Percentiles rank a stretch among this genome's conserved stretches.
phyloP scores from a whole-genome alignment of 2,797 vertebrate genomes.

The Semaprochilodus insignis region DNA sequence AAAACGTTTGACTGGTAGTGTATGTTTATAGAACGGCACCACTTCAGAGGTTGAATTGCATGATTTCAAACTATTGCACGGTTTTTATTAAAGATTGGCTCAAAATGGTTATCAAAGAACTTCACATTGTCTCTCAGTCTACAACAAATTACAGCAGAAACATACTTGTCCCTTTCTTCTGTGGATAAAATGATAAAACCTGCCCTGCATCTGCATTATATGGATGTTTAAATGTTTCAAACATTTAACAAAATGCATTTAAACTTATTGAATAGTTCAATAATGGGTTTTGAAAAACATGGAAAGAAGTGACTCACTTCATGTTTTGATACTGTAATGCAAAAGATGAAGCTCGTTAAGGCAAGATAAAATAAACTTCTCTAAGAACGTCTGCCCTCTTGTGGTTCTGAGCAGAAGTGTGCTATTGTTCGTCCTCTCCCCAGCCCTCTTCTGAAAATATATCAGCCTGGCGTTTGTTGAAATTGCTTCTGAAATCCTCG shows the following conservation, averaged over 20 bases:
- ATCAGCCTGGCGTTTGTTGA: slow-evolving; percentile 73
- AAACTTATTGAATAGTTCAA: background rate
- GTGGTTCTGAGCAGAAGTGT: slow-evolving; percentile 64
- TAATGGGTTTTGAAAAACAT: no score
- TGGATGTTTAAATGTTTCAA: background rate
- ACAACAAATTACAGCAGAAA: background rate
- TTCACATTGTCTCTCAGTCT: background rate
- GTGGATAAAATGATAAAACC: background rate
- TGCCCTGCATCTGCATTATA: background rate
- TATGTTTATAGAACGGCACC: no score
- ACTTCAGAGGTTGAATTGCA: no score
- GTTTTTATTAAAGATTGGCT: background rate
- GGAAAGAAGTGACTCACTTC: background rate
- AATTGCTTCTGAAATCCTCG: slow-evolving; percentile 86
- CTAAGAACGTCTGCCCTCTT: slow-evolving; percentile 68
- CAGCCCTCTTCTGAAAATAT: slow-evolving; percentile 70
- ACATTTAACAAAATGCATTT: background rate
- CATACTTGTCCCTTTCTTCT: background rate
- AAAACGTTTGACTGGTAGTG: no score
- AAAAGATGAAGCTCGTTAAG: background rate
- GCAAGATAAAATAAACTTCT: background rate
- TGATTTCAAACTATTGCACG: slow-evolving; percentile 23
- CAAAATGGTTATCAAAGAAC: background rate
- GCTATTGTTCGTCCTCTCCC: slow-evolving; percentile 60
- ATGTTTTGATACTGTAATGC: background rate